These are phyloP conservation scores for Allygus modestus DNA, from an alignment of 2,888 invertebrate genomes.

Conservation along the genomic window DNA sequence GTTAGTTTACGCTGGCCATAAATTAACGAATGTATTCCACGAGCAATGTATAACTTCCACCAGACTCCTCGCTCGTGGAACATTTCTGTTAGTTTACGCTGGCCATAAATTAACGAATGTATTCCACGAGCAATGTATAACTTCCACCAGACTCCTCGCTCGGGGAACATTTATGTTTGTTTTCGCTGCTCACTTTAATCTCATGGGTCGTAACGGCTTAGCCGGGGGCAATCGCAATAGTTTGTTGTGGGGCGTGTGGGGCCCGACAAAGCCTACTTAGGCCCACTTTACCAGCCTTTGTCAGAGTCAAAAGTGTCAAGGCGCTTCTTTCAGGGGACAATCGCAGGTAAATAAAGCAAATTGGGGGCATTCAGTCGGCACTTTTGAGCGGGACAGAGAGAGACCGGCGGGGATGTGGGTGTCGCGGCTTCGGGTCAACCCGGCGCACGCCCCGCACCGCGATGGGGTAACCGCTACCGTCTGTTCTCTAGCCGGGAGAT, in stretches of 20 bases:
- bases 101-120: too few species aligned
- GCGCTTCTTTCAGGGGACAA: slow-evolving; percentile 48
- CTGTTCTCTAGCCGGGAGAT: too few species aligned
- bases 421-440: background rate
- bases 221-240: slow-evolving; percentile 18
- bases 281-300: slow-evolving; percentile 57
- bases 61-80: too few species aligned
- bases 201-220: slow-evolving; percentile 5
- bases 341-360: slow-evolving; percentile 58
- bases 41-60: too few species aligned
- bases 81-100: too few species aligned
- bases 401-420: slow-evolving; percentile 12
- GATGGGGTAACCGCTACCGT: background rate
- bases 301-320: slow-evolving; percentile 57
- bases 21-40: too few species aligned
- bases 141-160: too few species aligned
- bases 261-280: slow-evolving; percentile 51
- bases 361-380: slow-evolving; percentile 53
- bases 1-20: too few species aligned
- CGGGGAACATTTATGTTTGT: slow-evolving; percentile 8
- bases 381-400: background rate
- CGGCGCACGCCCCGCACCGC: background rate
- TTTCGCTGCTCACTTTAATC: slow-evolving; percentile 18
- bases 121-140: too few species aligned
- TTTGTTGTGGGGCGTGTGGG: slow-evolving; percentile 33